Base-by-base conservation (phyloP, 1,140 invertebrate species). In the Hypothenemus hampei region DNA sequence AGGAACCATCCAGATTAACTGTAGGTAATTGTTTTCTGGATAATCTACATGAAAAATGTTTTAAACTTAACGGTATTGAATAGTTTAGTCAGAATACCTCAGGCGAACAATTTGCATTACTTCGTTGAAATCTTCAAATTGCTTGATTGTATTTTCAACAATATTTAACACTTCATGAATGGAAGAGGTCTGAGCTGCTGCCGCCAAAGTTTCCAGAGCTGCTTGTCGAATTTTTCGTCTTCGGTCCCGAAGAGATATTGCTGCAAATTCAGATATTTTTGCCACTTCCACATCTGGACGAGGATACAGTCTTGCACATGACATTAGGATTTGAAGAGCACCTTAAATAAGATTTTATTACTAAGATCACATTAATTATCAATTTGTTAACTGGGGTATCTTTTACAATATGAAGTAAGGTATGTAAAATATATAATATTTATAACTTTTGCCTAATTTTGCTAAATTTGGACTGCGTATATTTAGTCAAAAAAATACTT, bases 141-240 rank as follows among this genome's bases (percentile, higher is more conserved):
- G 67, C 23, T 70, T 69, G 0, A 72, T 67, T 16, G 75, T 72
- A 13, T 70, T 63, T 52, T 72, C 69, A 8, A 78, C 74, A 11
- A 75, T 74, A 39, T 74, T 63, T 18, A 81, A 49, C 13, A 82
- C 74, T 18, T 61, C 59, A 18, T 40, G 59, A 19, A 81, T 71
- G 18, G 81, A 81, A 54, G 86, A 78, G 22, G 87, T 80, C 68
- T 91, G 87, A 3, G 84, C 84, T 3, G 92, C 68, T 19, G 86
- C 81, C 3, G 89, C 85, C 39, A 91, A 70, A 37, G 86, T 82
- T 68, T 93, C 90, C n/a, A 93, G 72, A 0, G 87, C 78, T 3
- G 87, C 84, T 61, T 89, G 87, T 8, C 89, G 75, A 0, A 93
- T 86, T 59, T 83, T 75, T 47, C 86, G 73, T 61, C 86, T 84